phyloP scores from a whole-genome alignment of 2,797 vertebrate genomes.

The Botia almorhae region DNA sequence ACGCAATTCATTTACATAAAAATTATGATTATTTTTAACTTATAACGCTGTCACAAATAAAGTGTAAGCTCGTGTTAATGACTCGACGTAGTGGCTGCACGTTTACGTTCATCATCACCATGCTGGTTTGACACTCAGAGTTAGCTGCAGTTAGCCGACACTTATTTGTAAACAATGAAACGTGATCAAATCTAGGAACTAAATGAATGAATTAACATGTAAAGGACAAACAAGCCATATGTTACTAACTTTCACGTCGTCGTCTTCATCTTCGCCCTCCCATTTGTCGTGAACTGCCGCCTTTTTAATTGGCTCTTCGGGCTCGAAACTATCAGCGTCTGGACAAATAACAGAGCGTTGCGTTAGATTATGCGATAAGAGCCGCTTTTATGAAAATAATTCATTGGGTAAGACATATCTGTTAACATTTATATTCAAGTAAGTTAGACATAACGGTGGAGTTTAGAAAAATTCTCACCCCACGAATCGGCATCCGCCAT shows the following conservation, averaged over 20 bases:
- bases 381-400: background rate
- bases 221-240: background rate
- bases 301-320: constrained; percentile 74
- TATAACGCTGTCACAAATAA: background rate
- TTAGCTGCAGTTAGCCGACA: constrained; percentile 13
- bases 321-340: constrained; percentile 82
- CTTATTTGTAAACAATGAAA: background rate
- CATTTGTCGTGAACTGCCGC: constrained; percentile 74
- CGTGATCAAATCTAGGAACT: background rate
- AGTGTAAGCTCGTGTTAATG: background rate
- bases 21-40: background rate
- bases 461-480: constrained; percentile 70
- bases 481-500: constrained; percentile 82
- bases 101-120: background rate
- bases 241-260: constrained; percentile 80
- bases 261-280: constrained; percentile 82
- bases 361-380: background rate
- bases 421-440: background rate
- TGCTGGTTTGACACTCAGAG: constrained; percentile 19
- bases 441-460: background rate
- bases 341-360: background rate
- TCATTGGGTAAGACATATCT: background rate
- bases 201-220: background rate
- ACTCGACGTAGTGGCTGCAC: too few relatives aligned
- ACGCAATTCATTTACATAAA: background rate